These are phyloP conservation scores for Myiothlypis coronata DNA, from an alignment of 2,797 vertebrate species.

Conservation along the genomic window DNA sequence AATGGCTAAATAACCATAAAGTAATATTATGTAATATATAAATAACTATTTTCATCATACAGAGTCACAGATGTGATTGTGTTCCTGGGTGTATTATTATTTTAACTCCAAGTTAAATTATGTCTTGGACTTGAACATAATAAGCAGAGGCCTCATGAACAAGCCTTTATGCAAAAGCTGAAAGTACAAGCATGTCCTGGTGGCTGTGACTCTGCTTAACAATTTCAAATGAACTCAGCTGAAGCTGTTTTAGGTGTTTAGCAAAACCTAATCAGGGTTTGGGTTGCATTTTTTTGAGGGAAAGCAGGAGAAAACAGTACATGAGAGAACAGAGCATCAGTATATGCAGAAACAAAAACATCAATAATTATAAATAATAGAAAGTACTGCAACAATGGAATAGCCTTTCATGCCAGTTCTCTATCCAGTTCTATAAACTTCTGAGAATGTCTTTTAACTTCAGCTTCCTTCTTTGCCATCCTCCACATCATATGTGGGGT, in stretches of 20 bases:
- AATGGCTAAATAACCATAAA: not conserved
- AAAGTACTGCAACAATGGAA: not conserved
- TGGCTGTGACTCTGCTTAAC: not conserved
- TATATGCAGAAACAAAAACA: not conserved
- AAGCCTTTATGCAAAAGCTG: not conserved
- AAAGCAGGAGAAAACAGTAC: not conserved
- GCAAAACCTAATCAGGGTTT: not conserved
- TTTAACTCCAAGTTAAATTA: not conserved
- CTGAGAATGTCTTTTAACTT: not conserved
- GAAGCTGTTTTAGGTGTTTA: not conserved
- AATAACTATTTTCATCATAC: not conserved
- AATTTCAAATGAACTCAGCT: not conserved
- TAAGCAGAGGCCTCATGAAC: not conserved
- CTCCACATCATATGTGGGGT: accelerated
- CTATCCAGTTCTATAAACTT: not conserved
- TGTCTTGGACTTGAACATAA: not conserved
- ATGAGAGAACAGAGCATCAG: not conserved
- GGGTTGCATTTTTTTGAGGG: not conserved
- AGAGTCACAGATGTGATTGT: not conserved
- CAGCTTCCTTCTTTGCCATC: not conserved
- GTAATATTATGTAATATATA: not conserved
- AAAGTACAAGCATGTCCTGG: not conserved
- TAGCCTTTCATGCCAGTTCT: not conserved
- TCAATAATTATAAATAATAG: not conserved
- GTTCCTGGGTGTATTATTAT: not conserved